Evolutionary conservation across 2,797 vertebrate species (phyloP).

Genomic region (Hyperoplus lanceolatus): DNA sequence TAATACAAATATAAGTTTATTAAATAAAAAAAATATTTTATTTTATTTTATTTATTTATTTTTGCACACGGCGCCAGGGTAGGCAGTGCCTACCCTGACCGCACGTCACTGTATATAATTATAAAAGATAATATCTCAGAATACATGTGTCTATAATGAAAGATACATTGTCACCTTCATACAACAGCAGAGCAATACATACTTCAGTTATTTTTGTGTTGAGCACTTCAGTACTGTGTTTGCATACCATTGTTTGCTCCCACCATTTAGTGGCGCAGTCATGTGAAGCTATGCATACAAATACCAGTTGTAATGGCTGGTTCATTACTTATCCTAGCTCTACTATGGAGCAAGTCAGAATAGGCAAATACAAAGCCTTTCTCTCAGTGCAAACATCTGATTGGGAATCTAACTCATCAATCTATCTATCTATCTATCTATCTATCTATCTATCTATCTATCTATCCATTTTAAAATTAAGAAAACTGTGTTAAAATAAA

Average conservation of each 20-base stretch:
- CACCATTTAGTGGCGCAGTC: slow-evolving; percentile 9
- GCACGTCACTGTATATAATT: too few relatives aligned
- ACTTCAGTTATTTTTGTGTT: background rate
- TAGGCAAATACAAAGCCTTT: background rate
- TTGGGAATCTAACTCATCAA: too few relatives aligned
- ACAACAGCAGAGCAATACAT: slow-evolving; percentile 31
- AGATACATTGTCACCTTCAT: slow-evolving; percentile 31
- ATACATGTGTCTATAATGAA: slow-evolving; percentile 36
- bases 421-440: too few relatives aligned
- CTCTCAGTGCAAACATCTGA: too few relatives aligned
- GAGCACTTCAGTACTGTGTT: background rate
- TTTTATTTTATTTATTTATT: too few relatives aligned
- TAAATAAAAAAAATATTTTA: too few relatives aligned
- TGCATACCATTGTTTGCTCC: slow-evolving; percentile 6
- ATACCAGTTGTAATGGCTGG: slow-evolving; percentile 17
- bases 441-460: too few relatives aligned
- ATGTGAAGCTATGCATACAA: slow-evolving; percentile 34
- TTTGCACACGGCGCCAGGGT: too few relatives aligned
- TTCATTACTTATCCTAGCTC: slow-evolving; percentile 16
- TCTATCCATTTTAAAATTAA: too few relatives aligned
- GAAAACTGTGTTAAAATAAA: too few relatives aligned
- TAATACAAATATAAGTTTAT: too few relatives aligned
- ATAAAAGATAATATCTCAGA: slow-evolving; percentile 25
- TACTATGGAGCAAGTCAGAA: slow-evolving; percentile 3
- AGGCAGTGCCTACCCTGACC: too few relatives aligned